Conservation (phyloP, 2,113 vertebrate genomes). For the Micromys minutus region DNA sequence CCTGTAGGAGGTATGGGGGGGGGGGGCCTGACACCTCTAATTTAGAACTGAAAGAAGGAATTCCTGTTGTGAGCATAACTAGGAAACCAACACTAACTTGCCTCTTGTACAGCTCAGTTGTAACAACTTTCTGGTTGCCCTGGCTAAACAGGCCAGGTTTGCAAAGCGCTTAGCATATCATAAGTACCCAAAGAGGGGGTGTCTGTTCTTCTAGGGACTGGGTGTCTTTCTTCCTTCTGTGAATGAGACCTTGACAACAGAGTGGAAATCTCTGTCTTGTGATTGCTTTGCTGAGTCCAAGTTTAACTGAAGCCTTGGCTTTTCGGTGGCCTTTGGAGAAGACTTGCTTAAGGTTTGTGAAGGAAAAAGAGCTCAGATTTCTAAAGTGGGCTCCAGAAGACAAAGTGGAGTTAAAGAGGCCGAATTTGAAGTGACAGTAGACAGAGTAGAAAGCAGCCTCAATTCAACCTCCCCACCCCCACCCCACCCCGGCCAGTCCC, state of each 20-base stretch:
- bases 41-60: neutral
- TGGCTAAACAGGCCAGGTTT: neutral
- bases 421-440: neutral
- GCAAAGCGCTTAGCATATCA: neutral
- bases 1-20: neutral
- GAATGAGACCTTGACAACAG: neutral
- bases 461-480: too few species aligned
- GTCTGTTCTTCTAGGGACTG: neutral
- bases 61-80: neutral
- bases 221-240: constrained; percentile 1
- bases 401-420: neutral
- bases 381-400: neutral
- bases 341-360: neutral
- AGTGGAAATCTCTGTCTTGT: neutral
- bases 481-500: too few species aligned
- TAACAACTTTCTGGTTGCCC: neutral
- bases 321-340: neutral
- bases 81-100: neutral
- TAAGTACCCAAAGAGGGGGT: neutral
- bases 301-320: neutral
- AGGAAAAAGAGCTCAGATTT: neutral
- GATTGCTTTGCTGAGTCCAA: neutral
- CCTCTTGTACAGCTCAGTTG: neutral
- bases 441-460: neutral
- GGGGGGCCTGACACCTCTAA: neutral